A percentile compares a stretch with the other conserved stretches of the same genome.
These are phyloP conservation scores for Cinclus cinclus DNA, from an alignment of 2,113 vertebrate species.

Conservation along the genomic window DNA sequence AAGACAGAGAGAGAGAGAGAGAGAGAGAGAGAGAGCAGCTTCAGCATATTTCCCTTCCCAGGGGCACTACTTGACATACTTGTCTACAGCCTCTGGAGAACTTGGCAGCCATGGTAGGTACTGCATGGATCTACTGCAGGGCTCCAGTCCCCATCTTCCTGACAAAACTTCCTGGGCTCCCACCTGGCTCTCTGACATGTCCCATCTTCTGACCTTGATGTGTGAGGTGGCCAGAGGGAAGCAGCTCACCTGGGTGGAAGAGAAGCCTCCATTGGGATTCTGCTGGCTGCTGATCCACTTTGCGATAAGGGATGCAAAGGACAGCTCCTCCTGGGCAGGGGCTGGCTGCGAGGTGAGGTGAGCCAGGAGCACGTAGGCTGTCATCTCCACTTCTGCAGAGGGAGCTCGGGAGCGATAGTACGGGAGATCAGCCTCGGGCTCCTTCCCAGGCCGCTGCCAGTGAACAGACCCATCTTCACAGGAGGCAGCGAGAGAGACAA, in stretches of 20 bases:
- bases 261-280: constrained; percentile 73
- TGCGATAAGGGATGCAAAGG: neutral
- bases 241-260: constrained; percentile 75
- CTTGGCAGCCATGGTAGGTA: accelerated
- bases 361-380: constrained; percentile 61
- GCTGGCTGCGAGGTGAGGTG: neutral
- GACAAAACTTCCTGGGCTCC: neutral
- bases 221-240: neutral
- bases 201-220: accelerated
- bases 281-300: constrained; percentile 73
- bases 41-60: neutral
- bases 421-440: neutral
- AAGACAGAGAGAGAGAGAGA: neutral
- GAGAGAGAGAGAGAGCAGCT: neutral
- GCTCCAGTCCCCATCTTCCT: too few relatives aligned
- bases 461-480: constrained; percentile 54
- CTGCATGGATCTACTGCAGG: neutral
- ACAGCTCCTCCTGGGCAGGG: constrained; percentile 34
- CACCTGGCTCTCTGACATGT: neutral
- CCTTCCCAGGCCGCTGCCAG: constrained; percentile 68
- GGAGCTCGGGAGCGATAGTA: constrained; percentile 28
- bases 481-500: neutral
- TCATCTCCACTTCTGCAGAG: constrained; percentile 76
- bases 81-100: neutral
- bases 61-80: accelerated